Conservation (phyloP, 2,797 vertebrate genomes). For the Sarcoramphus papa region DNA sequence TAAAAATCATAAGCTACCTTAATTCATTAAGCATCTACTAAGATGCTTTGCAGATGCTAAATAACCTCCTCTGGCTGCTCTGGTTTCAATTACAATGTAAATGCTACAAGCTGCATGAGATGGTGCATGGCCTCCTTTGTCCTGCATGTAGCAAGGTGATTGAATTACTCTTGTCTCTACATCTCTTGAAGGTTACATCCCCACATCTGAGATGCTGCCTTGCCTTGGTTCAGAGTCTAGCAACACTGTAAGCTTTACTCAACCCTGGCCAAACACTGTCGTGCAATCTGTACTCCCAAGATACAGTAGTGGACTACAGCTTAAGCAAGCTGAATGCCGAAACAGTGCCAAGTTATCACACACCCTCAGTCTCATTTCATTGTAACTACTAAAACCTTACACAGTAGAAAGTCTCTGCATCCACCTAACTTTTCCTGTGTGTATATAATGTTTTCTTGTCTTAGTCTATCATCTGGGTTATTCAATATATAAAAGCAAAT, state of each 20-base stretch:
- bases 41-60: slow-evolving; percentile 14
- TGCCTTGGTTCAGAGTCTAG: neutral
- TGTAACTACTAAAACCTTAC: neutral
- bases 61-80: neutral
- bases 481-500: neutral
- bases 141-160: neutral
- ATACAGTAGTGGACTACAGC: neutral
- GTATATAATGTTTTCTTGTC: neutral
- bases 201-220: neutral
- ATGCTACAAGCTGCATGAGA: neutral
- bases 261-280: neutral
- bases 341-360: neutral
- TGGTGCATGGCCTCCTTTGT: neutral
- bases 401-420: neutral
- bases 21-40: slow-evolving; percentile 31
- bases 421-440: neutral
- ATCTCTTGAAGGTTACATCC: neutral
- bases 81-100: slow-evolving; percentile 44
- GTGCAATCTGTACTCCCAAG: neutral
- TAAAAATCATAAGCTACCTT: slow-evolving; percentile 41
- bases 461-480: neutral
- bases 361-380: neutral
- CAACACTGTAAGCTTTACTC: neutral
- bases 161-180: neutral
- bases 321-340: neutral